These are phyloP conservation scores for Mantis religiosa DNA, from an alignment of 2,888 invertebrate species.

Conservation along the genomic window DNA sequence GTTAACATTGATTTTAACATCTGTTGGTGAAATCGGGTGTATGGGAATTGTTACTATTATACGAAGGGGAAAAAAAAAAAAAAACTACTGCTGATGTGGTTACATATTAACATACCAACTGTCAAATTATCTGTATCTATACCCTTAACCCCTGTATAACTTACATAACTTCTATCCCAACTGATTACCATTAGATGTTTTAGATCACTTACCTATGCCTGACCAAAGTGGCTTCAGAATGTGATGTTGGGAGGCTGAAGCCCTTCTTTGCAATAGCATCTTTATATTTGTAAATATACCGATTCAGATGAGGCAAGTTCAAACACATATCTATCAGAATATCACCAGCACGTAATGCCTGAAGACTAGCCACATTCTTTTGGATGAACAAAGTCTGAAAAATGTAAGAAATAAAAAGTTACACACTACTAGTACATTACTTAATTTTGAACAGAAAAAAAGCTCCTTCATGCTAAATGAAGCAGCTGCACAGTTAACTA, in stretches of 20 bases:
- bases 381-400: slow-evolving; percentile 71
- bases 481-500: too few relatives aligned
- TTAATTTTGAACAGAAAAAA: not conserved
- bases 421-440: not conserved
- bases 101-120: too few relatives aligned
- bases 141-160: too few relatives aligned
- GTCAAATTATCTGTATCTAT: too few relatives aligned
- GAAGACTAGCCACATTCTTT: slow-evolving; percentile 72
- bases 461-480: too few relatives aligned
- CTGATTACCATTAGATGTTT: not conserved
- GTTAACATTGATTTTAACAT: too few relatives aligned
- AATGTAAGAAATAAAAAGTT: slow-evolving; percentile 26
- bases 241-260: slow-evolving; percentile 61
- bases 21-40: too few relatives aligned
- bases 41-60: too few relatives aligned
- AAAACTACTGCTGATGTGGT: too few relatives aligned
- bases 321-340: slow-evolving; percentile 77
- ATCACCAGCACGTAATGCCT: slow-evolving; percentile 77
- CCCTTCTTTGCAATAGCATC: slow-evolving; percentile 63
- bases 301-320: slow-evolving; percentile 64
- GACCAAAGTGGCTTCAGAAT: slow-evolving; percentile 69
- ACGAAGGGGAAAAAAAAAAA: too few relatives aligned
- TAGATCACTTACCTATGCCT: slow-evolving; percentile 52
- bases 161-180: not conserved
- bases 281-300: slow-evolving; percentile 58